Percentiles rank a stretch among this genome's conserved stretches.
Conservation (phyloP, 2,113 vertebrate genomes). For the Falcunculus frontatus region DNA sequence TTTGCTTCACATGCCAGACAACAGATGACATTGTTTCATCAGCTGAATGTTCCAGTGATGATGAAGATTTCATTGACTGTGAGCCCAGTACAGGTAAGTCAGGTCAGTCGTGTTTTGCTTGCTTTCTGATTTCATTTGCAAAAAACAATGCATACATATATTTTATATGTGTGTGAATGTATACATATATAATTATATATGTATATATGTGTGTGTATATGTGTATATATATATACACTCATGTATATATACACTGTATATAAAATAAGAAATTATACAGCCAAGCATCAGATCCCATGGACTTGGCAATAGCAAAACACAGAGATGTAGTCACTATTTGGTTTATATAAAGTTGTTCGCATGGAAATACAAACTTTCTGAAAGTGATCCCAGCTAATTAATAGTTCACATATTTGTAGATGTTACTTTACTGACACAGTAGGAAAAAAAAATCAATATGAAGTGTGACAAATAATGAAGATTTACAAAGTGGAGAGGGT, state of each 20-base stretch:
- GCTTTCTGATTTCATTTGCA: constrained; percentile 88
- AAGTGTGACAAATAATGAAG: neutral
- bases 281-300: constrained; percentile 94
- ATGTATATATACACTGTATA: constrained; percentile 69
- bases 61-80: constrained; percentile 97
- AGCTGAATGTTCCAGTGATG: constrained; percentile 96
- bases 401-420: neutral
- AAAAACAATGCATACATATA: constrained; percentile 76
- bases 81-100: constrained; percentile 98
- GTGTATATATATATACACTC: constrained; percentile 66
- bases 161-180: constrained; percentile 60
- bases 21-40: constrained; percentile 97
- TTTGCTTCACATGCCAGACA: constrained; percentile 71
- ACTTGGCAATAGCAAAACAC: constrained; percentile 43
- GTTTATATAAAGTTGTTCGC: neutral
- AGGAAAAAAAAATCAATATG: neutral
- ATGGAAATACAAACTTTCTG: neutral
- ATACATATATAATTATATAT: constrained; percentile 72
- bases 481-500: neutral
- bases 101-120: constrained; percentile 92
- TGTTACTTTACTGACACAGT: neutral
- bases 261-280: constrained; percentile 56
- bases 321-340: neutral
- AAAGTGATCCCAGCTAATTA: neutral
- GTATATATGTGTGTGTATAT: constrained; percentile 70